Base-by-base conservation (phyloP, 2,113 vertebrate species). In the Calidris pugnax region DNA sequence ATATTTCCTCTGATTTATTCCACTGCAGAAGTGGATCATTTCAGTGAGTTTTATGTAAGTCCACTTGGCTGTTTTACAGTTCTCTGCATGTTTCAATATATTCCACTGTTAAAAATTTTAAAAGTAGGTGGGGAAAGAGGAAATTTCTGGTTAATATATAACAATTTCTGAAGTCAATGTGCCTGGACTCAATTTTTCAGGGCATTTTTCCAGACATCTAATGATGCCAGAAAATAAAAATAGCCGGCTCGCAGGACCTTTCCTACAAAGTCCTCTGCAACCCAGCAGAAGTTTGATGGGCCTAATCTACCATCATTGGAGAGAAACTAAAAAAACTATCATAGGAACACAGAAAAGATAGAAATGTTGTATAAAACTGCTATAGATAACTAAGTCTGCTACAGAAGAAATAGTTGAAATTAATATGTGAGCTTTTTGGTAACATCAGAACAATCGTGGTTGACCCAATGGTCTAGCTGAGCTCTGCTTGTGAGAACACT, bases 101-200 rank as follows among this genome's bases (percentile, higher is more conserved):
- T 96, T 96, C 96, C 96, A 85, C 94, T 92, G 85, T 94, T 93
- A 96, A 96, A 95, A 87, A 41, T 89, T 96, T 95, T 97, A 94
- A 96, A 97, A 93, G 94, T 94, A 93, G 89, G 93, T 96, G 93
- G 96, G 68, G 92, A 79, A 96, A 92, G 74, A 93, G 95, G 96
- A 97, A 93, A 92, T 97, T 97, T 97, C 92, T 96, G 89, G 62
- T 93, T 96, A 96, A 92, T 73, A 94, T 93, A 91, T 85, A 91
- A 89, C 80, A 76, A 97, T 95, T 95, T 93, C 87, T 95, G 50
- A 92, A 95, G 94, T 95, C 92, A 63, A 10, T 83, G 86, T 76
- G 89, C 89, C 73, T 92, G 88, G 77, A 82, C 89, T 92, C 74
- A 89, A 50, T 73, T 95, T 96, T 95, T 96, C 86, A 91, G 77